These are phyloP conservation scores for Caranx ignobilis DNA, from an alignment of 2,113 vertebrate genomes.

Conservation along the genomic window DNA sequence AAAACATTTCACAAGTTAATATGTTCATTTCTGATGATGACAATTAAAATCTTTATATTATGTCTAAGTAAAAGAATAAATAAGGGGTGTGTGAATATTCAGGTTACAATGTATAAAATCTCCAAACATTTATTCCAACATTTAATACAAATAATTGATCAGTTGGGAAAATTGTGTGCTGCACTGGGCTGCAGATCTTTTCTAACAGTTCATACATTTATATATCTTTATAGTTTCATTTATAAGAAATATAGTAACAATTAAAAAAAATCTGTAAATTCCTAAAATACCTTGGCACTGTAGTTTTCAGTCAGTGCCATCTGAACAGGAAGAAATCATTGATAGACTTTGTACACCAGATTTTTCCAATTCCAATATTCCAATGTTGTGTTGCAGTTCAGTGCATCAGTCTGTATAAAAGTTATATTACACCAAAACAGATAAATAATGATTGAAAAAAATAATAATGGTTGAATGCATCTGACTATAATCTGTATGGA, in stretches of 20 bases:
- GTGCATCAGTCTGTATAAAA: neutral
- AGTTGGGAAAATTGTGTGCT: neutral
- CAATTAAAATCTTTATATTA: neutral
- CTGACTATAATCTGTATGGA: too few species aligned
- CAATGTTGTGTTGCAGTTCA: neutral
- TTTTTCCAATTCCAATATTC: too few species aligned
- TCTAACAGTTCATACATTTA: neutral
- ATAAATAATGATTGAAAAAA: too few species aligned
- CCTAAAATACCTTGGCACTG: too few species aligned
- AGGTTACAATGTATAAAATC: neutral
- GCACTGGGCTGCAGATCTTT: too few species aligned
- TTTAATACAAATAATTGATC: neutral
- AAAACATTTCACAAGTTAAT: neutral
- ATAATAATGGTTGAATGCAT: too few species aligned
- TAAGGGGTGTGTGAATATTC: neutral
- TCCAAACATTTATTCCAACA: neutral
- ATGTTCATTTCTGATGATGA: slow-evolving; percentile 20
- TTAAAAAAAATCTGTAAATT: too few species aligned
- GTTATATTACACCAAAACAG: neutral
- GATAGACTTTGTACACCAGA: too few species aligned
- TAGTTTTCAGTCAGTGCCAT: too few species aligned
- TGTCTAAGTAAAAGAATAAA: neutral
- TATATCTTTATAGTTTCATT: neutral
- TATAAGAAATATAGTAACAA: neutral
- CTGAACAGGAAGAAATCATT: too few species aligned